Evolutionary conservation across 2,797 vertebrate genomes (phyloP).

Genomic region (Margarornis squamiger): DNA sequence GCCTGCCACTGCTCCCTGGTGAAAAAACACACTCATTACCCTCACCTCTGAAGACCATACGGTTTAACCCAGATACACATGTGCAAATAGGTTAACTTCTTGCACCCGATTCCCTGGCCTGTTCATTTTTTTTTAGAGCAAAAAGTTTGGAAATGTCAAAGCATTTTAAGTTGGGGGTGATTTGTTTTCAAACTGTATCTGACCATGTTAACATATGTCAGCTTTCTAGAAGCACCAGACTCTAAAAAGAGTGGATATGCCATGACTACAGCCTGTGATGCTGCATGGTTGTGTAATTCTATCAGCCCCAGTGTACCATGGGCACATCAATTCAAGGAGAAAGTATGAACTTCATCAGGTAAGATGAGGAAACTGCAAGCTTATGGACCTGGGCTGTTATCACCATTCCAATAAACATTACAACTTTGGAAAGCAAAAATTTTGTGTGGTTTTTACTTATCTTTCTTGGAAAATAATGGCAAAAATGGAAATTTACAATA

Average conservation of each 20-base stretch:
- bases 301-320: background rate
- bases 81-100: background rate
- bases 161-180: background rate
- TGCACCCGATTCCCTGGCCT: background rate
- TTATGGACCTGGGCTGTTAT: background rate
- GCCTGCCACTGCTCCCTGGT: background rate
- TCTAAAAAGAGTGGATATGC: background rate
- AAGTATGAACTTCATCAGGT: background rate
- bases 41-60: background rate
- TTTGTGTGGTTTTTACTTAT: background rate
- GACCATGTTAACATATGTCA: background rate
- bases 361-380: background rate
- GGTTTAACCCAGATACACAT: rapidly evolving
- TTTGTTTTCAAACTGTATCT: background rate
- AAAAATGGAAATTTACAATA: background rate
- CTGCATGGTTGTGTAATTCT: rapidly evolving
- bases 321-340: background rate
- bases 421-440: background rate
- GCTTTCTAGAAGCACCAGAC: background rate
- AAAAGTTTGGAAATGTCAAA: background rate
- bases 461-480: background rate
- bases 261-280: background rate
- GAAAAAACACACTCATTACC: background rate
- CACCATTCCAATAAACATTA: background rate
- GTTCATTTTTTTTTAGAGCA: background rate